These are phyloP conservation scores for Hydriomena furcata DNA, from an alignment of 2,888 invertebrate species.

Conservation along the genomic window DNA sequence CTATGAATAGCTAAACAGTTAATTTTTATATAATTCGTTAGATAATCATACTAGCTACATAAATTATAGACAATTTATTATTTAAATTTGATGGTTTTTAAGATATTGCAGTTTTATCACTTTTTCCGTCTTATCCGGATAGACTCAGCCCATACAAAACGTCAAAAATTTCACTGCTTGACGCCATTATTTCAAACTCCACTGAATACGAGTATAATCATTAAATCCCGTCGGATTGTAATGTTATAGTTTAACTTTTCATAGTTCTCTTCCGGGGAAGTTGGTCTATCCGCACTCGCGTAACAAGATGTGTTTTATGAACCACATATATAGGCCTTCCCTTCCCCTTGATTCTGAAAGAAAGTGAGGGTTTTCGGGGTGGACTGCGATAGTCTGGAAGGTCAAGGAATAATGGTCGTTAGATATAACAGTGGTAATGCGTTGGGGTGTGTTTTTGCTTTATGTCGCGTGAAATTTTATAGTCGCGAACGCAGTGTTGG, in stretches of 20 bases:
- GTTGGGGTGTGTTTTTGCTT: conserved; percentile 82
- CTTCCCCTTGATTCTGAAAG: conserved; percentile 16
- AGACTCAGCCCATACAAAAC: too few relatives aligned
- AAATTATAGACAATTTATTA: too few relatives aligned
- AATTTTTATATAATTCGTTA: too few relatives aligned
- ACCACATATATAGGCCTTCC: conserved; percentile 50
- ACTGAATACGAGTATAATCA: conserved; percentile 12
- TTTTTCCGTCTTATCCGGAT: too few relatives aligned
- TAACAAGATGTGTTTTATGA: conserved; percentile 71
- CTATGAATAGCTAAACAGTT: too few relatives aligned
- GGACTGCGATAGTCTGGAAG: conserved; percentile 37
- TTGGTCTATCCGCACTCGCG: conserved; percentile 69
- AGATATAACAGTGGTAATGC: conserved; percentile 69
- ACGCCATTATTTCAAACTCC: conserved; percentile 12
- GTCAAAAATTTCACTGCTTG: too few relatives aligned
- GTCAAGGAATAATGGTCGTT: conserved; percentile 57
- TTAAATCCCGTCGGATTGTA: conserved; percentile 21
- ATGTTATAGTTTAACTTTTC: conserved; percentile 70
- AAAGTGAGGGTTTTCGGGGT: conserved; percentile 1
- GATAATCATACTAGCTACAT: too few relatives aligned
- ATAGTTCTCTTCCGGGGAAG: conserved; percentile 70
- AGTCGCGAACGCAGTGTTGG: conserved; percentile 61
- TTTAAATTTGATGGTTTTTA: too few relatives aligned
- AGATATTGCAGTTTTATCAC: too few relatives aligned
- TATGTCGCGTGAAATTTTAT: conserved; percentile 83